Conservation (phyloP, 2,113 vertebrate species). For the Cochlearius cochlearius region DNA sequence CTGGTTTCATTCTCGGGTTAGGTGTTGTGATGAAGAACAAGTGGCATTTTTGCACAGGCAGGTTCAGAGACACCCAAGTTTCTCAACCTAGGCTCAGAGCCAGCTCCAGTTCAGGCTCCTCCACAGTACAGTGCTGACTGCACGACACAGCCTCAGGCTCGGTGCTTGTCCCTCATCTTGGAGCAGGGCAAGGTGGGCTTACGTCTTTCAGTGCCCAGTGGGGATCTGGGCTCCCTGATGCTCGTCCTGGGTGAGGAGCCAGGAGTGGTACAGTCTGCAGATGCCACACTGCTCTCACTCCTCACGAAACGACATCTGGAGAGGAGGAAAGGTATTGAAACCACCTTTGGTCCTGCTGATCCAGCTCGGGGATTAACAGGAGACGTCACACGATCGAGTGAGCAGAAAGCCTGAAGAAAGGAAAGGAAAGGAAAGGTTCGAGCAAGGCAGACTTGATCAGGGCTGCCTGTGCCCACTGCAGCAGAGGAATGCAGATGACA, state of each 20-base stretch:
- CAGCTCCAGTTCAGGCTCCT: background rate
- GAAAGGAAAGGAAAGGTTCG: background rate
- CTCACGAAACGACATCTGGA: background rate
- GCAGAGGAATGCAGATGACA: conserved; percentile 12
- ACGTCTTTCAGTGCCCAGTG: background rate
- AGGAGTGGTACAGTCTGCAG: background rate
- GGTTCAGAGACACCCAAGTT: background rate
- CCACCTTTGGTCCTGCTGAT: background rate
- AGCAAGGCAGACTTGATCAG: background rate
- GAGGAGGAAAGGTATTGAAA: background rate
- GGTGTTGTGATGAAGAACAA: background rate
- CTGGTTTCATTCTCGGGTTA: background rate
- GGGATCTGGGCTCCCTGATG: background rate
- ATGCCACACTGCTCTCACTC: background rate
- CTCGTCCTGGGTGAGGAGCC: background rate
- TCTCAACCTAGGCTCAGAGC: background rate
- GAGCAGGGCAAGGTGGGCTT: background rate
- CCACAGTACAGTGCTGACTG: accelerated
- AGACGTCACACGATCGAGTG: background rate
- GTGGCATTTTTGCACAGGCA: background rate
- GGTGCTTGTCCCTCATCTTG: background rate
- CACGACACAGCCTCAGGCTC: background rate
- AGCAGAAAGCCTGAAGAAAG: background rate
- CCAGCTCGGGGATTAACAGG: background rate
- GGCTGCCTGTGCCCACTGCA: background rate